Percentiles rank a stretch among this genome's conserved stretches.
phyloP scores from a whole-genome alignment of 2,888 invertebrate genomes.

The Colletes collaris region DNA sequence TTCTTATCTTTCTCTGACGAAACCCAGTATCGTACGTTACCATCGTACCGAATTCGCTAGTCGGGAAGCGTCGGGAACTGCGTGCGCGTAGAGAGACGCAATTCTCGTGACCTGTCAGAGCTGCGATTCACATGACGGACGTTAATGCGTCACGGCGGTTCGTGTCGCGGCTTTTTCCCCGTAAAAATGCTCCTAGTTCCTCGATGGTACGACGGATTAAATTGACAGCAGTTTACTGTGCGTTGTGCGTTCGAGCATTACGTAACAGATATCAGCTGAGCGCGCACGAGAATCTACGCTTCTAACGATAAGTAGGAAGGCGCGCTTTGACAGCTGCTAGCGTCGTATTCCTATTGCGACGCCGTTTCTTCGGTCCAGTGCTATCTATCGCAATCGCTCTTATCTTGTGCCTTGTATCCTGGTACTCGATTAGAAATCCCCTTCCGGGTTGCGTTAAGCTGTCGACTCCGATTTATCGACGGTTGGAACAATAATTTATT shows the following conservation, averaged over 20 bases:
- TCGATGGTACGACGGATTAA: no score
- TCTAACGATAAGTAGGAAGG: neutral
- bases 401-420: neutral
- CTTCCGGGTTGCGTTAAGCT: neutral
- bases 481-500: neutral
- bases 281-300: constrained; percentile 29
- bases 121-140: neutral
- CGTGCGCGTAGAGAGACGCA: neutral
- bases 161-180: neutral
- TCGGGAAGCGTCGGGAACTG: neutral
- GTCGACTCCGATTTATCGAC: constrained; percentile 26
- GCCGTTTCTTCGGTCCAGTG: neutral
- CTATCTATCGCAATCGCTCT: neutral
- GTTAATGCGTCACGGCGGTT: neutral
- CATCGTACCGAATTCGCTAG: neutral
- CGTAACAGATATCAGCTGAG: constrained; percentile 49
- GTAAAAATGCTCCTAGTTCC: neutral
- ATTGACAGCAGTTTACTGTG: neutral
- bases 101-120: neutral
- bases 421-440: neutral
- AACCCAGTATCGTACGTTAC: neutral
- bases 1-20: neutral
- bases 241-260: constrained; percentile 27
- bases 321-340: constrained; percentile 44
- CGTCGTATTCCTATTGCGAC: constrained; percentile 7